Percentiles rank a stretch among this genome's conserved stretches.
Conservation (phyloP, 2,888 invertebrate genomes). For the Chloroclystis v-ata region DNA sequence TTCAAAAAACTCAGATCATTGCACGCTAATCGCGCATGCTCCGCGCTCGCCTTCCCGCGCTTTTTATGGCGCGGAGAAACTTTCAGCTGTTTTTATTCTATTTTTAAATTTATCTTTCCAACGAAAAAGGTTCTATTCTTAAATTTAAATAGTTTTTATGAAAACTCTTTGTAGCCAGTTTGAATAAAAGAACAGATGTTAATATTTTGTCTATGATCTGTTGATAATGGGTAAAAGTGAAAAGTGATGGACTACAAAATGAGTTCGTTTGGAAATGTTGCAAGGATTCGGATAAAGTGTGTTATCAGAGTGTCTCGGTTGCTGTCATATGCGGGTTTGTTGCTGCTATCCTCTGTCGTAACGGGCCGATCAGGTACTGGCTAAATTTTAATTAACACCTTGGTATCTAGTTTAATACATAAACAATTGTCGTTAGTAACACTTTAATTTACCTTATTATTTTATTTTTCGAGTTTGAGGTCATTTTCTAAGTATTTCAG, state of each 20-base stretch:
- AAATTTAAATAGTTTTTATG: neutral
- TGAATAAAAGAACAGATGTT: no score
- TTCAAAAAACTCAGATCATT: conserved; percentile 54
- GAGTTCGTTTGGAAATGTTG: conserved; percentile 22
- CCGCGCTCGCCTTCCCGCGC: conserved; percentile 57
- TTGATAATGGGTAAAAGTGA: neutral
- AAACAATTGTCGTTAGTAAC: no score
- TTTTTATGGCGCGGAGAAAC: conserved; percentile 43
- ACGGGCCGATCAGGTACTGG: conserved; percentile 53
- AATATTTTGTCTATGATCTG: no score
- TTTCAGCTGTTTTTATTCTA: no score
- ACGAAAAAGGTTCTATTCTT: neutral
- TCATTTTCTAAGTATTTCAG: no score
- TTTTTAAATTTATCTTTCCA: no score
- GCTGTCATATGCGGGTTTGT: conserved; percentile 57
- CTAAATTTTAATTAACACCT: neutral
- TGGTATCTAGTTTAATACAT: no score
- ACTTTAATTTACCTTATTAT: no score
- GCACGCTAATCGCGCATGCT: conserved; percentile 59
- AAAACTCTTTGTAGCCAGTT: no score
- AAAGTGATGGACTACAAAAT: conserved; percentile 35
- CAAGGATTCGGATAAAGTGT: conserved; percentile 28
- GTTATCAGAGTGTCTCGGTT: conserved; percentile 44
- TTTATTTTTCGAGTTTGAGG: no score
- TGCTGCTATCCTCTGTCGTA: conserved; percentile 56